phyloP scores from a whole-genome alignment of 2,797 vertebrate genomes.

The Sphenodon punctatus region DNA sequence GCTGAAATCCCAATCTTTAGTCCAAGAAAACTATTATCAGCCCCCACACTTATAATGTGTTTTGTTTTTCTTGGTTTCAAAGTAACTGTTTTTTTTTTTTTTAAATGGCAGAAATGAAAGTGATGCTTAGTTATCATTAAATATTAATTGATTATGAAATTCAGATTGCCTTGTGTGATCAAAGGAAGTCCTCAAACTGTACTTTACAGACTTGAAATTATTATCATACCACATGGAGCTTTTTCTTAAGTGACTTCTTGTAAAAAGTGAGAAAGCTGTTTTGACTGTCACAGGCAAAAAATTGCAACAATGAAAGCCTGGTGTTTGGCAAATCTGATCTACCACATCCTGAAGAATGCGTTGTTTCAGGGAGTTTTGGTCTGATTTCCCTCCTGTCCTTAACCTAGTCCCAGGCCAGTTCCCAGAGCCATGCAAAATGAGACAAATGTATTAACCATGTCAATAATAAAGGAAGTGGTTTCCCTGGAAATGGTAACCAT shows the following conservation, averaged over 20 bases:
- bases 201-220: neutral
- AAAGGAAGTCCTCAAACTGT: neutral
- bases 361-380: neutral
- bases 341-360: neutral
- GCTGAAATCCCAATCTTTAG: neutral
- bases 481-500: slow-evolving; percentile 44
- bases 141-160: neutral
- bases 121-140: neutral
- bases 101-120: neutral
- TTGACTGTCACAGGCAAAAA: too few relatives aligned
- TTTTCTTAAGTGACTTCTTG: neutral
- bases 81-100: neutral
- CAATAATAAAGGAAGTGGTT: slow-evolving; percentile 49
- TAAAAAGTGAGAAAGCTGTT: neutral
- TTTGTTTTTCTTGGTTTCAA: neutral
- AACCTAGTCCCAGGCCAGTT: neutral
- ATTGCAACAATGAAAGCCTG: accelerated
- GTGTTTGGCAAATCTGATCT: neutral
- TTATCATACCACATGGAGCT: neutral
- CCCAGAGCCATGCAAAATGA: slow-evolving; percentile 3
- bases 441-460: slow-evolving; percentile 10
- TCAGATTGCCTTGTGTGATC: neutral
- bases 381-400: neutral
- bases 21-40: neutral
- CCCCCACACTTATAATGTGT: neutral